A percentile compares a stretch with the other conserved stretches of the same genome.
Evolutionary conservation across 2,888 invertebrate species (phyloP).

Genomic region (Corbicula japonica): DNA sequence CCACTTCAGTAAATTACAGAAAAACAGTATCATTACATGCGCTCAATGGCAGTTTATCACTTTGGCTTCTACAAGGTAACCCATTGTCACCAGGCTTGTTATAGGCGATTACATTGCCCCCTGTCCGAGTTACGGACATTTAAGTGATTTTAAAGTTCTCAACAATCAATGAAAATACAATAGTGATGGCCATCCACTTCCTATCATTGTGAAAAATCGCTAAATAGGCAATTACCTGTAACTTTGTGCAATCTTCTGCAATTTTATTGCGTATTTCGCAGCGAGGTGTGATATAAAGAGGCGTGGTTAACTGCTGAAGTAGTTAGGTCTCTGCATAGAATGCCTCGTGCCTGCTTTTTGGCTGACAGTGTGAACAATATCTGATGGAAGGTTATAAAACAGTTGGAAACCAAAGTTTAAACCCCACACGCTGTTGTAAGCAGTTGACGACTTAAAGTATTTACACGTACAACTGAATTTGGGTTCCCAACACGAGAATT

Average conservation of each 20-base stretch:
- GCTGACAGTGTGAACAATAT: neutral
- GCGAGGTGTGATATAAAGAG: slow-evolving; percentile 7
- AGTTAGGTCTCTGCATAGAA: neutral
- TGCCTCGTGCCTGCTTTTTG: slow-evolving; percentile 6
- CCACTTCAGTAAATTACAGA: slow-evolving; percentile 4
- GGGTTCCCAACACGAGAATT: no score
- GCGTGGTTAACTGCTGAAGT: slow-evolving; percentile 19
- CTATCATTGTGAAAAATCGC: slow-evolving; percentile 1
- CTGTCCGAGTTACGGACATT: slow-evolving; percentile 25
- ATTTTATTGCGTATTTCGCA: slow-evolving; percentile 11
- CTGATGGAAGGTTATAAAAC: neutral
- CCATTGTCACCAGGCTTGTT: slow-evolving; percentile 2
- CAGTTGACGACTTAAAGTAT: no score
- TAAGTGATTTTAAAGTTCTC: slow-evolving; percentile 37
- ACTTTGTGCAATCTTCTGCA: slow-evolving; percentile 17
- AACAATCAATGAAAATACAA: slow-evolving; percentile 31
- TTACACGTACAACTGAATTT: no score
- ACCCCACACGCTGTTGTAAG: neutral
- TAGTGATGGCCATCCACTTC: slow-evolving; percentile 16
- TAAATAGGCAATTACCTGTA: slow-evolving; percentile 16
- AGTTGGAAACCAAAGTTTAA: neutral
- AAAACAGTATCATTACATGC: neutral
- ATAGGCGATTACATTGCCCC: slow-evolving; percentile 9
- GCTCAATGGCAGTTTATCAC: slow-evolving; percentile 7
- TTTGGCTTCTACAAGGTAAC: neutral